Evolutionary conservation across 1,140 invertebrate species (phyloP).

Genomic region (Drosophila rhopaloa): DNA sequence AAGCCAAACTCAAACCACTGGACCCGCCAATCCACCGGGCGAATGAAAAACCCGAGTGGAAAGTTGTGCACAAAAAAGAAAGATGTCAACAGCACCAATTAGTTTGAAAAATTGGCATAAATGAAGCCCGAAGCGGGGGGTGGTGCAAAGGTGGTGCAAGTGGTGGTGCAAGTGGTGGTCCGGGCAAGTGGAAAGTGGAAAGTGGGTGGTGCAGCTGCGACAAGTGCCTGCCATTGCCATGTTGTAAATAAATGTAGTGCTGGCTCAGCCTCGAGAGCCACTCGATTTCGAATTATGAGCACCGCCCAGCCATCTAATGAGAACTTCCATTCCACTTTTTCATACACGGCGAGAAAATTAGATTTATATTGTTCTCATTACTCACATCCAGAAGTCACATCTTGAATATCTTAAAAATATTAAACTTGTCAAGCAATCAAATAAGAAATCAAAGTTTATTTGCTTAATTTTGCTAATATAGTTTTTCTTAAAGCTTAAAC

Average conservation of each 20-base stretch:
- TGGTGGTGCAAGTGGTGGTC: neutral
- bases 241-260: constrained; percentile 72
- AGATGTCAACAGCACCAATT: constrained; percentile 81
- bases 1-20: neutral
- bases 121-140: constrained; percentile 66
- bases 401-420: too few species aligned
- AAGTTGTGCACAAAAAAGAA: constrained; percentile 53
- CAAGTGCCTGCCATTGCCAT: constrained; percentile 66
- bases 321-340: constrained; percentile 23
- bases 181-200: too few species aligned
- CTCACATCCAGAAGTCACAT: too few species aligned
- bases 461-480: too few species aligned
- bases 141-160: neutral
- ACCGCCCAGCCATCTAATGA: constrained; percentile 52
- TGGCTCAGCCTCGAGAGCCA: constrained; percentile 45
- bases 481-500: too few species aligned
- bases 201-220: constrained; percentile 14
- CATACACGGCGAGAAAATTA: neutral
- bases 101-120: constrained; percentile 83
- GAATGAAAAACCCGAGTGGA: constrained; percentile 14
- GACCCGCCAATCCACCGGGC: constrained; percentile 5
- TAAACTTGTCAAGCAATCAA: too few species aligned
- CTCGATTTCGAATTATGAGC: constrained; percentile 72
- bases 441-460: too few species aligned
- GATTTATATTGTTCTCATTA: too few species aligned